Evolutionary conservation across 2,888 invertebrate species (phyloP).

Genomic region (Desoria tigrina): DNA sequence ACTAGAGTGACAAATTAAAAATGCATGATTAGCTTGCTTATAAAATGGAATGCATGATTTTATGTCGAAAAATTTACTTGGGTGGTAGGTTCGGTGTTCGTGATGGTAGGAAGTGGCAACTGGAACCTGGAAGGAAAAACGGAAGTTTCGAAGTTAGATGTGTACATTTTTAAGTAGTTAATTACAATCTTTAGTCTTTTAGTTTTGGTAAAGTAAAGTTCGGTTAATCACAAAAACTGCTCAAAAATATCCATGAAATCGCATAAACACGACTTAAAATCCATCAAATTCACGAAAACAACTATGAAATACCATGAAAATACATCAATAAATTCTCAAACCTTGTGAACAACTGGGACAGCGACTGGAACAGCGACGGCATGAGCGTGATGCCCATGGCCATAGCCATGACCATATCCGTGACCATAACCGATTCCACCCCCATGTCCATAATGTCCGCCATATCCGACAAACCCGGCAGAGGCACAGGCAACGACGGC

Average conservation of each 20-base stretch:
- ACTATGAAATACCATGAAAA: no score
- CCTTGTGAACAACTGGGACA: slow-evolving; percentile 49
- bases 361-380: slow-evolving; percentile 38
- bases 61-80: not conserved
- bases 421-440: slow-evolving; percentile 12
- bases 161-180: no score
- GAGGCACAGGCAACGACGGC: slow-evolving; percentile 42
- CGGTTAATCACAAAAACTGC: no score
- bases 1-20: slow-evolving; percentile 22
- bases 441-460: not conserved
- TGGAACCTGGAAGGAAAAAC: slow-evolving; percentile 43
- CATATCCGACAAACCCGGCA: slow-evolving; percentile 40
- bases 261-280: no score
- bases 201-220: no score
- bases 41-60: not conserved
- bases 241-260: no score
- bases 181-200: no score
- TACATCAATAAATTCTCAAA: slow-evolving; percentile 12
- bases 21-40: not conserved
- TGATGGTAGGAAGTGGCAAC: slow-evolving; percentile 51
- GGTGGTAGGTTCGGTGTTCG: slow-evolving; percentile 52
- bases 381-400: no score
- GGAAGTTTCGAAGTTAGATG: no score
- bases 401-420: slow-evolving; percentile 25
- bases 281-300: no score